Evolutionary conservation across 2,113 vertebrate genomes (phyloP).

Genomic region (Reinhardtius hippoglossoides): DNA sequence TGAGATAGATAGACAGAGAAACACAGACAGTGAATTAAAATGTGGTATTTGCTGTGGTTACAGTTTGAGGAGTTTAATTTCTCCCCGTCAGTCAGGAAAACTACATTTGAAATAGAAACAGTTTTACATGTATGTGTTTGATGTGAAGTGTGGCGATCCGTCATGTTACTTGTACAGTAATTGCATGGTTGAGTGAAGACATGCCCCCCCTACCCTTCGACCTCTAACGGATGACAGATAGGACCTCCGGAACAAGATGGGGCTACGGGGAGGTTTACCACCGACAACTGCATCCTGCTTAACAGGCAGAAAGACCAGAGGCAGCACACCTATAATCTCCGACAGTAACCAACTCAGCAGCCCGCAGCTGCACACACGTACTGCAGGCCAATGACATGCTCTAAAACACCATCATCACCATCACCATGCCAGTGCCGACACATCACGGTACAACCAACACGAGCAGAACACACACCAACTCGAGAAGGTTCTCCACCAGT

Average conservation of each 20-base stretch:
- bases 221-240: constrained; percentile 88
- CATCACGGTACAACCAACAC: constrained; percentile 48
- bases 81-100: not conserved
- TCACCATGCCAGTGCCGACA: constrained; percentile 13
- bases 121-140: not conserved
- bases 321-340: constrained; percentile 78
- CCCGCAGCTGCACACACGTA: constrained; percentile 24
- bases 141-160: constrained; percentile 1
- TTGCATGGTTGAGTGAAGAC: constrained; percentile 52
- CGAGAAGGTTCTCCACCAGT: not conserved
- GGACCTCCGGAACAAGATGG: constrained; percentile 89
- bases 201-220: constrained; percentile 91
- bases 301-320: constrained; percentile 90
- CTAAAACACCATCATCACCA: not conserved
- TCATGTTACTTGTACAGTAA: constrained; percentile 25
- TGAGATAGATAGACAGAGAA: constrained; percentile 72
- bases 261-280: constrained; percentile 97
- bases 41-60: not conserved
- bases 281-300: constrained; percentile 88
- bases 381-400: constrained; percentile 46
- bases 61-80: not conserved
- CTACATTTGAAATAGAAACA: not conserved
- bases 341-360: constrained; percentile 20
- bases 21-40: constrained; percentile 18
- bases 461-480: not conserved